Evolutionary conservation across 1,140 invertebrate genomes (phyloP).

Genomic region (Eriosoma lanigerum): DNA sequence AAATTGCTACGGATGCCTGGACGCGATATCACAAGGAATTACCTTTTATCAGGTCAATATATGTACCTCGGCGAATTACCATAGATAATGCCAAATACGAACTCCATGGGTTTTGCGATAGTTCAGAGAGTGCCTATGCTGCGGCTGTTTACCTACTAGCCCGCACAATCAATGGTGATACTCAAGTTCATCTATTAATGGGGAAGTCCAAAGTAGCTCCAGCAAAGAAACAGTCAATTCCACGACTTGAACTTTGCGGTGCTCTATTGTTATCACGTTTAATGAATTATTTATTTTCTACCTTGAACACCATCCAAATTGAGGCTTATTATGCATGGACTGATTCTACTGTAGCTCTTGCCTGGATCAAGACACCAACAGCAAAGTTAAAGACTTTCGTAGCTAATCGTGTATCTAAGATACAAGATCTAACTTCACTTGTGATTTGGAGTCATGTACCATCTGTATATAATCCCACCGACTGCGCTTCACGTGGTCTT

Average conservation of each 20-base stretch:
- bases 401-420: constrained; percentile 58
- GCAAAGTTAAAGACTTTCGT: constrained; percentile 58
- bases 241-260: constrained; percentile 54
- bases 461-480: constrained; percentile 59
- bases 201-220: constrained; percentile 53
- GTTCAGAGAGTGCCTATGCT: constrained; percentile 20
- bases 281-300: neutral
- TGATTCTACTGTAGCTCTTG: constrained; percentile 52
- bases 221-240: constrained; percentile 52
- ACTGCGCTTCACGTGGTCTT: constrained; percentile 58
- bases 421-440: constrained; percentile 55
- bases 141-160: constrained; percentile 37
- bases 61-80: constrained; percentile 53
- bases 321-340: neutral
- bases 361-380: constrained; percentile 56
- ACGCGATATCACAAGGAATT: constrained; percentile 53
- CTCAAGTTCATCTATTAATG: constrained; percentile 20
- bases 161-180: too few species aligned
- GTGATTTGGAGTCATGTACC: constrained; percentile 58
- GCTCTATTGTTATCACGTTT: constrained; percentile 52
- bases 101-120: constrained; percentile 44
- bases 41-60: constrained; percentile 43
- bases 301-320: neutral
- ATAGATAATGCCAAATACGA: neutral
- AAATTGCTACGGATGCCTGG: constrained; percentile 53